These are phyloP conservation scores for Drosophila persimilis DNA, from an alignment of 1,140 invertebrate genomes.

Conservation along the genomic window DNA sequence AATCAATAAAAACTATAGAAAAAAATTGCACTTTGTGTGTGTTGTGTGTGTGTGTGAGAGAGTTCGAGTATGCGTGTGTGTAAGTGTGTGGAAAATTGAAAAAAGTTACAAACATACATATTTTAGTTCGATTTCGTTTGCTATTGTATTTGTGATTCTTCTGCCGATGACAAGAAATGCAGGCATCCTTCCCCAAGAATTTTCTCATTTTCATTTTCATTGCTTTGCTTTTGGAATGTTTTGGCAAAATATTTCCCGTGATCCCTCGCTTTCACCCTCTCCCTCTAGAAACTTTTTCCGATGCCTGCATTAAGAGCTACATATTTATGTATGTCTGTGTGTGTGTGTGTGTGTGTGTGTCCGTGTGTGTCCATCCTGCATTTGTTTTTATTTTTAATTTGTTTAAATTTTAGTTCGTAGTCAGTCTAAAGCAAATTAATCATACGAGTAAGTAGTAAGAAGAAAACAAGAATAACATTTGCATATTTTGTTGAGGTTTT, in stretches of 20 bases:
- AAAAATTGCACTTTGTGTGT: constrained; percentile 69
- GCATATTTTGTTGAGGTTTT: constrained; percentile 39
- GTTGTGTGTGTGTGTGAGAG: constrained; percentile 40
- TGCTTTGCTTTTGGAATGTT: constrained; percentile 60
- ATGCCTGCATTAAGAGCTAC: constrained; percentile 27
- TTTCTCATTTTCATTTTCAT: constrained; percentile 14
- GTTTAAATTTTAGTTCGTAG: constrained; percentile 56
- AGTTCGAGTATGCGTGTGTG: constrained; percentile 22
- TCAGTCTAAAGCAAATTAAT: constrained; percentile 72
- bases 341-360: constrained; percentile 5
- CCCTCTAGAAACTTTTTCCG: constrained; percentile 20
- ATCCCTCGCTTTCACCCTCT: neutral
- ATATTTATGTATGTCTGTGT: constrained; percentile 20
- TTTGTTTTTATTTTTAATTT: constrained; percentile 40
- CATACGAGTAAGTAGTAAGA: constrained; percentile 30
- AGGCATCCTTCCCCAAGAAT: constrained; percentile 25
- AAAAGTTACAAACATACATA: constrained; percentile 27
- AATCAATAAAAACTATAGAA: constrained; percentile 45
- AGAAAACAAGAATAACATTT: constrained; percentile 27
- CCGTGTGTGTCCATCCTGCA: constrained; percentile 40
- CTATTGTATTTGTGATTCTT: constrained; percentile 62
- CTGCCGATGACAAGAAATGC: constrained; percentile 43
- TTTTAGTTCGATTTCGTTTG: constrained; percentile 23
- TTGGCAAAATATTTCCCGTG: constrained; percentile 42
- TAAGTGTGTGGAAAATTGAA: constrained; percentile 16